Evolutionary conservation across 2,888 invertebrate genomes (phyloP).

Genomic region (Phragmatobia fuliginosa): DNA sequence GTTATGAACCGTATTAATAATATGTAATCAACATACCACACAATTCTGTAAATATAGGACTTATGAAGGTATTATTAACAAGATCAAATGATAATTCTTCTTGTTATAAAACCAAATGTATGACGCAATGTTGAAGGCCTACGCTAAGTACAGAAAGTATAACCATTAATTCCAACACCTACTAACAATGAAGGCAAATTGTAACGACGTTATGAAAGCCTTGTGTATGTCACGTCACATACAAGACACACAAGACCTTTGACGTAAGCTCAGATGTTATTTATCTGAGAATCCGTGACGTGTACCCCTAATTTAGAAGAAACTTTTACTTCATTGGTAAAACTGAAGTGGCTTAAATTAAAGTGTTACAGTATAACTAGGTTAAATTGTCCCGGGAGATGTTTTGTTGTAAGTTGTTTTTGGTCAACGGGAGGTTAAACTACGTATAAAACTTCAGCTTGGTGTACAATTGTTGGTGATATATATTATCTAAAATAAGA

Average conservation of each 20-base stretch:
- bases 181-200: constrained; percentile 13
- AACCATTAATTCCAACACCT: background rate
- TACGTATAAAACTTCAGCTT: constrained; percentile 23
- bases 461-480: background rate
- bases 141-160: background rate
- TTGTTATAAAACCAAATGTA: background rate
- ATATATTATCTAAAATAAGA: background rate
- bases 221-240: background rate
- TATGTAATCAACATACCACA: background rate
- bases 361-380: constrained; percentile 27
- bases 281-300: too few species aligned
- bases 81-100: background rate
- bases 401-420: constrained; percentile 12
- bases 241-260: background rate
- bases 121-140: background rate
- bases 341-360: constrained; percentile 24
- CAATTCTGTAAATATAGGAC: background rate
- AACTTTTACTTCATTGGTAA: constrained; percentile 6
- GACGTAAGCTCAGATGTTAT: too few species aligned
- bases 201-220: constrained; percentile 7
- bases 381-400: constrained; percentile 26
- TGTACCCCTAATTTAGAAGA: background rate
- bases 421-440: constrained; percentile 24
- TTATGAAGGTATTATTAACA: background rate
- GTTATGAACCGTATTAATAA: background rate